These are phyloP conservation scores for Zele albiditarsus DNA, from an alignment of 2,888 invertebrate genomes.

Conservation along the genomic window DNA sequence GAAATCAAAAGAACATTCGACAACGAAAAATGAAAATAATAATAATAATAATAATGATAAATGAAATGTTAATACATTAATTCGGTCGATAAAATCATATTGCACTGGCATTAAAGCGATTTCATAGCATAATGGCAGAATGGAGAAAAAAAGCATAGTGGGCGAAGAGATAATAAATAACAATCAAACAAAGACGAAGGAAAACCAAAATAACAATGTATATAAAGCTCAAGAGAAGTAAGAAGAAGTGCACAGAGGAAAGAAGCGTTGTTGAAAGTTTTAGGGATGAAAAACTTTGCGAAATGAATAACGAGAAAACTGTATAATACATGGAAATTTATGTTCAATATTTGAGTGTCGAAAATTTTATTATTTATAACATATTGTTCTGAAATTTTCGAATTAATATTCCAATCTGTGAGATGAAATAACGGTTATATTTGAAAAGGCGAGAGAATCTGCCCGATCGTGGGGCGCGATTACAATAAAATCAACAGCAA, in stretches of 20 bases:
- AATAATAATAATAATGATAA: background rate
- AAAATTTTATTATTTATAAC: background rate
- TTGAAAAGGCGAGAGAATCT: slow-evolving; percentile 48
- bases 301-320: background rate
- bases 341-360: background rate
- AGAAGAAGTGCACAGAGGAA: background rate
- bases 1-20: slow-evolving; percentile 5
- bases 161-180: slow-evolving; percentile 9
- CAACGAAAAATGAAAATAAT: background rate
- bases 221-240: slow-evolving; percentile 23
- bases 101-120: background rate
- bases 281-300: background rate
- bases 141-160: background rate
- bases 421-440: slow-evolving; percentile 15
- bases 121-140: slow-evolving; percentile 18
- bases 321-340: background rate
- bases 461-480: slow-evolving; percentile 38
- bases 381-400: background rate
- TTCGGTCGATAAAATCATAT: slow-evolving; percentile 4
- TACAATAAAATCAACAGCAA: slow-evolving; percentile 49
- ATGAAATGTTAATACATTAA: background rate
- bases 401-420: no score
- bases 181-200: background rate
- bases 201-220: background rate
- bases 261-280: background rate